Percentiles rank a stretch among this genome's conserved stretches.
Evolutionary conservation across 2,888 invertebrate species (phyloP).

Genomic region (Protula sp.): DNA sequence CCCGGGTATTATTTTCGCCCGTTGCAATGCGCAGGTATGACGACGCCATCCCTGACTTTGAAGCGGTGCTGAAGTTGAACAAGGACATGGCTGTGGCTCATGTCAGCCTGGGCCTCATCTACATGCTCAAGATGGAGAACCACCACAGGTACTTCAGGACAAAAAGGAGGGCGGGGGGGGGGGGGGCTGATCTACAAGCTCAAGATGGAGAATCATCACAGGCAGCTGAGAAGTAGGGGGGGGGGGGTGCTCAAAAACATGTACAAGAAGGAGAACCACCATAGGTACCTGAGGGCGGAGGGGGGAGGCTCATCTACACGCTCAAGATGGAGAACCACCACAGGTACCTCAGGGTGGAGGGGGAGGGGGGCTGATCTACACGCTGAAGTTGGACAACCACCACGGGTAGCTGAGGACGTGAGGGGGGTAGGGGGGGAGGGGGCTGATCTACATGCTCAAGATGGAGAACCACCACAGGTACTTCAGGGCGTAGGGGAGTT

Average conservation of each 20-base stretch:
- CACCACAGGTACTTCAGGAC: slow-evolving; percentile 48
- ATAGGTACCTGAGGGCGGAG: too few relatives aligned
- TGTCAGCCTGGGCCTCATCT: slow-evolving; percentile 51
- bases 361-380: slow-evolving; percentile 51
- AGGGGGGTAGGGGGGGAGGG: too few relatives aligned
- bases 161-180: too few relatives aligned
- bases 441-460: slow-evolving; percentile 49
- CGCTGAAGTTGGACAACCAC: slow-evolving; percentile 44
- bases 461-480: slow-evolving; percentile 47
- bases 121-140: slow-evolving; percentile 45
- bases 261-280: slow-evolving; percentile 43
- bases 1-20: too few relatives aligned
- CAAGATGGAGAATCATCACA: slow-evolving; percentile 43
- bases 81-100: slow-evolving; percentile 49
- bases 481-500: too few relatives aligned
- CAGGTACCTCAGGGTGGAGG: too few relatives aligned
- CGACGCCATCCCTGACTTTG: slow-evolving; percentile 53
- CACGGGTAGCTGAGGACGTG: too few relatives aligned
- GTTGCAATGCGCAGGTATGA: slow-evolving; percentile 38
- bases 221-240: too few relatives aligned
- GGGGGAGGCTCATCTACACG: too few relatives aligned
- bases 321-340: too few relatives aligned
- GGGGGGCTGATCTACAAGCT: slow-evolving; percentile 52
- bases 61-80: slow-evolving; percentile 47
- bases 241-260: slow-evolving; percentile 52